These are phyloP conservation scores for Anolis carolinensis DNA, from an alignment of 2,113 vertebrate genomes.

Conservation along the genomic window DNA sequence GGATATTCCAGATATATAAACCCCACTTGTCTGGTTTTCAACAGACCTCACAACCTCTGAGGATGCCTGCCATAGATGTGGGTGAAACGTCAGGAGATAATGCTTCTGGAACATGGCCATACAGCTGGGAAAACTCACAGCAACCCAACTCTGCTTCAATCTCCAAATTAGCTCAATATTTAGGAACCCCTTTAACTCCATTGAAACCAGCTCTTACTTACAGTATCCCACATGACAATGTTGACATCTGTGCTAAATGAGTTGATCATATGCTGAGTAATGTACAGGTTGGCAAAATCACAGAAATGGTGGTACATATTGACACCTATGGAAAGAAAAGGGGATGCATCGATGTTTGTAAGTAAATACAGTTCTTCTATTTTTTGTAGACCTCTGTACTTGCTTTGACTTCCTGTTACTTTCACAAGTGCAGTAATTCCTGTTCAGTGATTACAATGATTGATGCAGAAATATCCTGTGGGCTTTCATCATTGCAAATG, in stretches of 20 bases:
- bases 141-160: background rate
- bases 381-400: background rate
- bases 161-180: background rate
- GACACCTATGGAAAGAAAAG: constrained; percentile 80
- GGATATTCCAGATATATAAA: no score
- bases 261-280: constrained; percentile 94
- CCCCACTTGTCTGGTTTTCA: no score
- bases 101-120: no score
- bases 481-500: background rate
- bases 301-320: constrained; percentile 99
- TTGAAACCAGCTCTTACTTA: constrained; percentile 70
- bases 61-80: no score
- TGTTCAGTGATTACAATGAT: background rate
- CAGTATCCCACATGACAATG: constrained; percentile 98
- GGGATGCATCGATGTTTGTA: constrained; percentile 13
- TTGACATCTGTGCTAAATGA: constrained; percentile 91
- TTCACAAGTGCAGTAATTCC: no score
- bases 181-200: background rate
- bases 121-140: no score
- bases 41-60: no score
- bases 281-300: constrained; percentile 96
- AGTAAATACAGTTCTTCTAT: accelerated
- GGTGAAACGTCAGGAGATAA: no score
- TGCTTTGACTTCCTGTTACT: background rate
- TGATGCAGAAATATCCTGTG: background rate